Conservation (phyloP, 2,888 invertebrate species). For the Charanyca ferruginea region DNA sequence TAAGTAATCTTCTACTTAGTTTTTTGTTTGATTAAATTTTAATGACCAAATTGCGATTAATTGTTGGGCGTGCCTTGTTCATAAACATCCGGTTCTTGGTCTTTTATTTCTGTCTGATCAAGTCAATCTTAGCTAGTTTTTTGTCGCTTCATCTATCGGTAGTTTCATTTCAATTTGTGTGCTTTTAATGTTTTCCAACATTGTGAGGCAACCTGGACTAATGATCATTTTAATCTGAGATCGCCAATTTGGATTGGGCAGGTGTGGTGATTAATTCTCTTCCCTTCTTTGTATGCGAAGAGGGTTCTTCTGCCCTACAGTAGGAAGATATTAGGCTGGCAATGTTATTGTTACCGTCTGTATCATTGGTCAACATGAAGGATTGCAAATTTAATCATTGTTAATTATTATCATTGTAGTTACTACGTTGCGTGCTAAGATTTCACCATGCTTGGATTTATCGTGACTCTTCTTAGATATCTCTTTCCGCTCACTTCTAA, state of each 20-base stretch:
- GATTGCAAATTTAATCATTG: not conserved
- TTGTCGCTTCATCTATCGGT: not conserved
- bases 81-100: not conserved
- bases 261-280: no score
- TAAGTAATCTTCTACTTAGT: conserved; percentile 13
- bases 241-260: no score
- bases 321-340: no score
- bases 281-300: no score
- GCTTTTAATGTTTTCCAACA: no score
- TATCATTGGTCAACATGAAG: not conserved
- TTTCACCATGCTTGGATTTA: not conserved
- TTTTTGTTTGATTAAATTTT: conserved; percentile 30
- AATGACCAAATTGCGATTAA: conserved; percentile 20
- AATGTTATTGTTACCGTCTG: no score
- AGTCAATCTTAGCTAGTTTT: not conserved
- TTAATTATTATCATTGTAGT: not conserved
- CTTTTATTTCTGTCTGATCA: not conserved
- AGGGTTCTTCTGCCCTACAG: no score
- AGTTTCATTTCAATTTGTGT: no score
- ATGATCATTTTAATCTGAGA: no score
- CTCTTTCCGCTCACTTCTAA: not conserved
- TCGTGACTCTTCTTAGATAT: not conserved
- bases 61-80: conserved; percentile 24
- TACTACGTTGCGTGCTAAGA: not conserved
- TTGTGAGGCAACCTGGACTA: no score